Evolutionary conservation across 2,888 invertebrate genomes (phyloP), one percentile per base, ranked within the genome.

Genomic region (Dasysyrphus tricinctus): DNA sequence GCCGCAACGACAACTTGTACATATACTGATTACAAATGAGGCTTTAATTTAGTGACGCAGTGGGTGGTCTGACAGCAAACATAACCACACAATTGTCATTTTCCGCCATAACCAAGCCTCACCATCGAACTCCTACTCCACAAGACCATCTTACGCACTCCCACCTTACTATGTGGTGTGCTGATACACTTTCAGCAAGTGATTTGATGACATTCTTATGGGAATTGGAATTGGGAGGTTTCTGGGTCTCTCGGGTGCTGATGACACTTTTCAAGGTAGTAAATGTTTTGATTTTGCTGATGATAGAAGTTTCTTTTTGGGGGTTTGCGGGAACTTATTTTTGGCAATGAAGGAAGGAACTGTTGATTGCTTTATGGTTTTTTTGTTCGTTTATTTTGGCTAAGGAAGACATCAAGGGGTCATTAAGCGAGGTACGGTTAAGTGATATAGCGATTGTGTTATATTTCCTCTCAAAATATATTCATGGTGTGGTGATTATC

Each of bases 181-280:
- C 51, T 80, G 84, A 84, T 80, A 84, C 84, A 84, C 80, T 80
- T 80, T 76, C 80, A 65, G 54, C 57, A 80, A 84, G 80, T 84
- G 80, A 84, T 84, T 84, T 80, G 84, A 72, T 75, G 80, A 72
- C 75, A 84, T 80, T 47, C 63, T 84, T 61, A 56, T 16, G 37
- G 51, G 37, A 51, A 61, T 54, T n/a, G 29, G 5, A 14, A 16
- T 49, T 49, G 16, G 19, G 19, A 12, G 24, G 4, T 49, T 32
- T 37, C n/a, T 37, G 61, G 19, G 6, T 6, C 37, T 0, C 4
- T 39, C 12, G 1, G 19, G 12, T 16, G 19, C 42, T 63, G 49
- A 61, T 75, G 83, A 51, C 39, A 42, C 44, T 84, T 67, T 67
- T 44, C 67, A 80, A 84, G 59, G 75, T 69, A 72, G 75, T 44